Evolutionary conservation across 2,797 vertebrate genomes (phyloP).

Genomic region (Apodemus agrarius): DNA sequence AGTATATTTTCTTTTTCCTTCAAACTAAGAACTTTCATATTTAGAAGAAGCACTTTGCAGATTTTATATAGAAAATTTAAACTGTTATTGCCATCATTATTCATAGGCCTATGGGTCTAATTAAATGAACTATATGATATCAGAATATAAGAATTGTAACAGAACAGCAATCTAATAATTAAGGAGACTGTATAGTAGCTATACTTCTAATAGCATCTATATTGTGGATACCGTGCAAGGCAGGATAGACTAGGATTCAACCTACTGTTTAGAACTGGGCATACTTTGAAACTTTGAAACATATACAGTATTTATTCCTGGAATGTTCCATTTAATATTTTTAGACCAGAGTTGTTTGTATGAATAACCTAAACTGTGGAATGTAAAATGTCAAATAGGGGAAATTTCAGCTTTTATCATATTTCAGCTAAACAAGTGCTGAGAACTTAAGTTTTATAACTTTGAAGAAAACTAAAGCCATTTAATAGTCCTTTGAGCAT

Average conservation of each 20-base stretch:
- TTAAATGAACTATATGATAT: neutral
- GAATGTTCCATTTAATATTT: neutral
- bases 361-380: neutral
- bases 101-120: neutral
- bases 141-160: too few relatives aligned
- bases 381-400: too few relatives aligned
- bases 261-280: neutral
- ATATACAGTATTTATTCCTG: neutral
- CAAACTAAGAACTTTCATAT: neutral
- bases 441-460: constrained; percentile 6
- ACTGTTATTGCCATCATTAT: neutral
- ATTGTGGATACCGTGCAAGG: neutral
- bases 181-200: neutral
- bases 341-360: neutral
- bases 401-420: neutral
- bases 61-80: neutral
- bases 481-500: constrained; percentile 5
- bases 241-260: neutral
- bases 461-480: neutral
- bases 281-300: neutral
- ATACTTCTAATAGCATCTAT: neutral
- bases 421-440: neutral
- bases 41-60: neutral
- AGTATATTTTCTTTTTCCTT: neutral
- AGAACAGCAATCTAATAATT: neutral